Evolutionary conservation across 2,113 vertebrate species (phyloP).

Genomic region (Dasypus novemcinctus): DNA sequence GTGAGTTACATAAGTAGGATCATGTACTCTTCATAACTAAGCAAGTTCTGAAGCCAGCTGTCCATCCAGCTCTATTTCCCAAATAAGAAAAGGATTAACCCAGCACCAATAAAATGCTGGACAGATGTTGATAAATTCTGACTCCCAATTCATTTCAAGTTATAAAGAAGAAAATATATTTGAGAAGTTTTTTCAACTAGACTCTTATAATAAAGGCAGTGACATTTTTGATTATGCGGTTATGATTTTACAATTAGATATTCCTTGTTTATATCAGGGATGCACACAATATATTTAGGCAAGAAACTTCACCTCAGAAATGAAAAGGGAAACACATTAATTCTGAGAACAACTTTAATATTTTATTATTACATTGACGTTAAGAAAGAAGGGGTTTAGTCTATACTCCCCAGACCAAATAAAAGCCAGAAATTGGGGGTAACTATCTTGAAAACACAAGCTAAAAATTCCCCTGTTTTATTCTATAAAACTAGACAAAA

Average conservation of each 20-base stretch:
- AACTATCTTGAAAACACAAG: not conserved
- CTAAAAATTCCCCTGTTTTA: not conserved
- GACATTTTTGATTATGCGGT: not conserved
- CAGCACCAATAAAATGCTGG: constrained; percentile 11
- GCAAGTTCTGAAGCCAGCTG: constrained; percentile 69
- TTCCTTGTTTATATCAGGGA: not conserved
- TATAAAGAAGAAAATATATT: constrained; percentile 17
- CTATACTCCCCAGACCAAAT: not conserved
- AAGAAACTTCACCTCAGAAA: not conserved
- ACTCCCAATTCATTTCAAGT: constrained; percentile 17
- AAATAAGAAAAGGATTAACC: constrained; percentile 61
- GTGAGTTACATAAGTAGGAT: constrained; percentile 74
- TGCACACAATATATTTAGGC: not conserved
- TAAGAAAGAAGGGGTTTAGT: not conserved
- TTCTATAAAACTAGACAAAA: not conserved
- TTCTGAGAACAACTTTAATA: not conserved
- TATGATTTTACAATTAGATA: not conserved
- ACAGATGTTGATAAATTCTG: constrained; percentile 43
- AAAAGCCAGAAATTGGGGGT: constrained; percentile 3
- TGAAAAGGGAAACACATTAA: not conserved
- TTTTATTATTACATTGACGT: constrained; percentile 6
- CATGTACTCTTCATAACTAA: constrained; percentile 59
- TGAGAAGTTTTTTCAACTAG: not conserved
- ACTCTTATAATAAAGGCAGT: not conserved
- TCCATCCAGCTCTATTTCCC: constrained; percentile 64